Evolutionary conservation across 2,797 vertebrate genomes (phyloP).

Genomic region (Sus cebifrons): DNA sequence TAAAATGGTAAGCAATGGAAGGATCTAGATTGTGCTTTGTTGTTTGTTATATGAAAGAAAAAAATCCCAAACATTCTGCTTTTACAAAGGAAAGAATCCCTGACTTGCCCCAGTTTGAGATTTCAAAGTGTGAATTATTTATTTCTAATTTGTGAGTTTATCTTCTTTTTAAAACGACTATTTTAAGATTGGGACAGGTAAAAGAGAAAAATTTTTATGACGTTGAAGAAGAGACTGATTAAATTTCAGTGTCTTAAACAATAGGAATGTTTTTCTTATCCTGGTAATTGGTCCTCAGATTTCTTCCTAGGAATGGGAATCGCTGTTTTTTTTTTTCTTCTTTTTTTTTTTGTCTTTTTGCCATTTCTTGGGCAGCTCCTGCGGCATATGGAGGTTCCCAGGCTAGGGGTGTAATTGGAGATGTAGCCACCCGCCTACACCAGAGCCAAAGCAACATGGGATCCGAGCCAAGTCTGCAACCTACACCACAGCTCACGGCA

Average conservation of each 20-base stretch:
- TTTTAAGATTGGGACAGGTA: background rate
- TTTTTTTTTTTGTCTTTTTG: no score
- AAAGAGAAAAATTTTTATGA: background rate
- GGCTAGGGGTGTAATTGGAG: no score
- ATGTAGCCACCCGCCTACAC: no score
- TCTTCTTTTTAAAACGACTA: constrained; percentile 6
- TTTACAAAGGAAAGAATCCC: constrained; percentile 34
- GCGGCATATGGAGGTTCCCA: no score
- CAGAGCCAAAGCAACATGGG: no score
- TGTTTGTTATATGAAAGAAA: constrained; percentile 25
- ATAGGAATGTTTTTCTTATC: background rate
- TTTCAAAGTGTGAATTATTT: background rate
- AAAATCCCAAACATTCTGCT: background rate
- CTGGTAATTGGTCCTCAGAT: background rate
- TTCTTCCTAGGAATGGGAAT: background rate
- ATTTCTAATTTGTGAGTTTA: background rate
- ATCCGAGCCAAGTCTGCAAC: no score
- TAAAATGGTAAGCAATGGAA: background rate
- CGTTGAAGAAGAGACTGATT: background rate
- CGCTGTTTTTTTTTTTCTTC: background rate
- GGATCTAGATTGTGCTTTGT: constrained; percentile 25
- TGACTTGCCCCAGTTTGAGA: background rate
- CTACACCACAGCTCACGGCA: no score
- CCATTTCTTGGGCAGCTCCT: no score
- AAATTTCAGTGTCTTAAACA: background rate